Evolutionary conservation across 2,113 vertebrate species (phyloP).

Genomic region (Centropristis striata): DNA sequence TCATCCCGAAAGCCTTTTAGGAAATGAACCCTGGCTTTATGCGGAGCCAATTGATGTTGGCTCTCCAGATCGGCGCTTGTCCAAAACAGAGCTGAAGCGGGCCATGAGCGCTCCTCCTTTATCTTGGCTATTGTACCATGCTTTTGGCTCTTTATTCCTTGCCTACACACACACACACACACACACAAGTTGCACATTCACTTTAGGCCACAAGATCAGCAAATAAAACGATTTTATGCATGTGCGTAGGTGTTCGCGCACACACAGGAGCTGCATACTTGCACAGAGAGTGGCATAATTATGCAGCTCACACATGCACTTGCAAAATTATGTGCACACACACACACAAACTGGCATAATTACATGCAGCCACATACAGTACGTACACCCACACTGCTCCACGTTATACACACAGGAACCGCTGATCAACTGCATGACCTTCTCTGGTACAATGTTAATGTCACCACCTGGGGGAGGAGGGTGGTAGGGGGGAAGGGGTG

Average conservation of each 20-base stretch:
- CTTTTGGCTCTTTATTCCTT: constrained; percentile 49
- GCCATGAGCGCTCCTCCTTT: constrained; percentile 42
- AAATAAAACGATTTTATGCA: constrained; percentile 45
- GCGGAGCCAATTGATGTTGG: constrained; percentile 48
- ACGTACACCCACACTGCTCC: constrained; percentile 43
- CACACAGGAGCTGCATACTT: constrained; percentile 57
- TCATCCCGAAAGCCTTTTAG: constrained; percentile 75
- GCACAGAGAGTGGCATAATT: constrained; percentile 53
- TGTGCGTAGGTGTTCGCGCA: constrained; percentile 54
- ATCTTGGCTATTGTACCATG: constrained; percentile 54
- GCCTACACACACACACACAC: constrained; percentile 18
- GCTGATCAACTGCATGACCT: constrained; percentile 79
- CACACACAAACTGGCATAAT: constrained; percentile 43
- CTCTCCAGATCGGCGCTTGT: constrained; percentile 52
- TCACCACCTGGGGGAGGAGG: constrained; percentile 74
- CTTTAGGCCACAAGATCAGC: constrained; percentile 33
- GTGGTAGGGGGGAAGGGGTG: too few species aligned
- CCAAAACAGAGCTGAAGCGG: constrained; percentile 48
- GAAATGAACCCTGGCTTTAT: constrained; percentile 69
- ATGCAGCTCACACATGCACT: constrained; percentile 23
- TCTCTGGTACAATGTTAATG: constrained; percentile 80
- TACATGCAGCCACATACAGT: constrained; percentile 22
- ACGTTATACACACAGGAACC: constrained; percentile 24
- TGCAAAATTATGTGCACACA: constrained; percentile 27
- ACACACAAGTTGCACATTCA: constrained; percentile 21